Percentiles rank a stretch among this genome's conserved stretches.
Evolutionary conservation across 2,797 vertebrate species (phyloP).

Genomic region (Manis javanica): DNA sequence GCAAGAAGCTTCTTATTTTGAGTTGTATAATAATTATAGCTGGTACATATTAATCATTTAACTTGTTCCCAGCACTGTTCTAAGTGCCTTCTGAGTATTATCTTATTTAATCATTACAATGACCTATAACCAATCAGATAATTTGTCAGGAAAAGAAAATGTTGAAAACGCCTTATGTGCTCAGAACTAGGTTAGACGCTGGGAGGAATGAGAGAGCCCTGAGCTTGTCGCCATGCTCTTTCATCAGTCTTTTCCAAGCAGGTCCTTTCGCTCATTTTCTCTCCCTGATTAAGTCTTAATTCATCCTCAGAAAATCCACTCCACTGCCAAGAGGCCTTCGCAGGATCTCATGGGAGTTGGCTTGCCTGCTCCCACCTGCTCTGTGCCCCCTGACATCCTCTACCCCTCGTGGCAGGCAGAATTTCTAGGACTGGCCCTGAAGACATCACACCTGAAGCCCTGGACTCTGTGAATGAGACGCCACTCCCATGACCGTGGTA

Average conservation of each 20-base stretch:
- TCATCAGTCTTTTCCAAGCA: background rate
- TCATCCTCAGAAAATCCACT: background rate
- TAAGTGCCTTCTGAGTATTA: background rate
- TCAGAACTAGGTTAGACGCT: background rate
- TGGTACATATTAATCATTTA: background rate
- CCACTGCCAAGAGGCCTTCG: background rate
- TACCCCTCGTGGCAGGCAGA: background rate
- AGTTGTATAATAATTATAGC: background rate
- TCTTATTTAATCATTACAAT: slow-evolving; percentile 30
- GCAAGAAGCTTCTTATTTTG: background rate
- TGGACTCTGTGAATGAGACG: background rate
- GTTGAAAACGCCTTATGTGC: background rate
- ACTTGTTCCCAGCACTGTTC: background rate
- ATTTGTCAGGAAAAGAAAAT: slow-evolving; percentile 3
- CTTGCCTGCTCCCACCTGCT: background rate
- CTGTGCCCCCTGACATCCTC: background rate
- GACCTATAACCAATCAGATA: background rate
- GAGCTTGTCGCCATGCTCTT: background rate
- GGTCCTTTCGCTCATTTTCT: background rate
- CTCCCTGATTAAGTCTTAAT: background rate
- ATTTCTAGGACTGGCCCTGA: background rate
- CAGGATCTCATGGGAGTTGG: background rate
- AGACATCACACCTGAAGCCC: background rate
- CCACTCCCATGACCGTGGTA: no score
- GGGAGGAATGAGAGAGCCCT: background rate